Evolutionary conservation across 2,113 vertebrate species (phyloP), one percentile per base, ranked within the genome.

Genomic region (Corvus moneduloides): DNA sequence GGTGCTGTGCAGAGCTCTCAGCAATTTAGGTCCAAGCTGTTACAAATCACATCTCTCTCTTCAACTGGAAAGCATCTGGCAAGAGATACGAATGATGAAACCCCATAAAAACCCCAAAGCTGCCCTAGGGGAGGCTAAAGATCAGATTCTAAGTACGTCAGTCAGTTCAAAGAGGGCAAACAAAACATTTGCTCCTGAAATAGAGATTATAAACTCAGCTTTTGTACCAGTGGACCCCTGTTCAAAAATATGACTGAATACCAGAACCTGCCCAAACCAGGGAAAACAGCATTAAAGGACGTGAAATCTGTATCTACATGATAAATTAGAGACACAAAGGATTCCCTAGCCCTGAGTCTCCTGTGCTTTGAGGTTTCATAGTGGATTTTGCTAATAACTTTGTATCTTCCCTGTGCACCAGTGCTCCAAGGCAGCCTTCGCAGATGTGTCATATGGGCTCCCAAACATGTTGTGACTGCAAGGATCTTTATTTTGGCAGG

Each of bases 401-500:
- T 54, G 79, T 59, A 91, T 80, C 77, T 96, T 62, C 44, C 51
- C 55, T 8, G 17, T 19, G 64, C 87, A 86, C 33, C 41, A 55
- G 75, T 22, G 81, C 71, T 93, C 74, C 81, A 35, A 91, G 78
- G 78, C 82, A 83, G 75, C 82, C 43, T 62, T 32, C 51, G 43
- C 90, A 96, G 94, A 88, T 59, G 12, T 63, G 64, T 90, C 92
- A 84, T 30, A 86, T 80, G 94, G 94, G 85, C 68, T 90, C 43
- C 75, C 86, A 90, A 88, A 85, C 55, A 77, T 93, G 82, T 86
- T 96, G 93, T 86, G 96, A 84, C 93, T 93, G 55, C 67, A 63
- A 83, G 75, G 64, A 88, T 79, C 48, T 67, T 81, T 94, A 55
- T 93, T 94, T 94, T 96, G 94, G 92, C 92, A 96, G 39, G 69